Conservation (phyloP, 64 coral and sea anemone genomes). For the Montipora foliosa region DNA sequence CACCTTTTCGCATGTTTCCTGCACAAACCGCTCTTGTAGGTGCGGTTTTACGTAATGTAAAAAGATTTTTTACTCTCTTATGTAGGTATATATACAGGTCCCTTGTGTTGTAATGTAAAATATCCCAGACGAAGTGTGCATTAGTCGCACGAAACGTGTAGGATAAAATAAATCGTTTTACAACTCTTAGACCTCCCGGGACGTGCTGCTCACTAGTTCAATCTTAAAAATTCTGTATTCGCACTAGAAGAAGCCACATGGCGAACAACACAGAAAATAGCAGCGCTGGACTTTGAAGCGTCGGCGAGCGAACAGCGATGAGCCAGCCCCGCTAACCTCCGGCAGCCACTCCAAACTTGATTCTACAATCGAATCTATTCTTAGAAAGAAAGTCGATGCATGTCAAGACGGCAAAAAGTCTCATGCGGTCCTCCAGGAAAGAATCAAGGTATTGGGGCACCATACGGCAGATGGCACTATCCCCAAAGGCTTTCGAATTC, state of each 20-base stretch:
- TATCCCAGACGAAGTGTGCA: too few species aligned
- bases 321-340: background rate
- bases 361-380: slow-evolving; percentile 12
- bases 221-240: background rate
- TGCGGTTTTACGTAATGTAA: too few species aligned
- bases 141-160: too few species aligned
- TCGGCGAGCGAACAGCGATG: background rate
- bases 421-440: slow-evolving; percentile 1
- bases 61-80: too few species aligned
- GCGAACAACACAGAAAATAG: background rate
- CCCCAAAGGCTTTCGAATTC: slow-evolving; percentile 47
- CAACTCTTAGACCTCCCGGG: too few species aligned
- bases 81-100: too few species aligned
- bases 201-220: too few species aligned
- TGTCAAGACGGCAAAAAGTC: slow-evolving; percentile 34
- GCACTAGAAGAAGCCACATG: slow-evolving; percentile 17
- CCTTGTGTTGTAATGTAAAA: too few species aligned
- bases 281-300: background rate
- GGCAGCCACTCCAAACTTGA: slow-evolving; percentile 27
- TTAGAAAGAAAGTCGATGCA: background rate
- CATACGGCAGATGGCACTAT: slow-evolving; percentile 45
- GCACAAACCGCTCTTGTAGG: too few species aligned
- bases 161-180: too few species aligned
- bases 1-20: too few species aligned
- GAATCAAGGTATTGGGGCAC: slow-evolving; percentile 43